A percentile compares a stretch with the other conserved stretches of the same genome.
Evolutionary conservation across 2,888 invertebrate genomes (phyloP).

Genomic region (Plebejus anna): DNA sequence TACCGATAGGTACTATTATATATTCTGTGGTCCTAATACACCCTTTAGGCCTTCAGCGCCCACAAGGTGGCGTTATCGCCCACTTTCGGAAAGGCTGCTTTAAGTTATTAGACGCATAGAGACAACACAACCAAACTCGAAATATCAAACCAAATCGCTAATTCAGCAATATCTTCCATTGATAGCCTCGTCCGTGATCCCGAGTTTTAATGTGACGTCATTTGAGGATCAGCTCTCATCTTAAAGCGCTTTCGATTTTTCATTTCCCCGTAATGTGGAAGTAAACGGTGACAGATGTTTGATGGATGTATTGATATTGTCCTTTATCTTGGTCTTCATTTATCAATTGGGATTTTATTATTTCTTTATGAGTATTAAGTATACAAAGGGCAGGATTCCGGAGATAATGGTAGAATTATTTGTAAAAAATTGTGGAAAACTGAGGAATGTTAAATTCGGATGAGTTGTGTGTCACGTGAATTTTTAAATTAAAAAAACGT

Average conservation of each 20-base stretch:
- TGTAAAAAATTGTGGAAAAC: too few relatives aligned
- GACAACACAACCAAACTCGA: not conserved
- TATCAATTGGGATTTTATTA: not conserved
- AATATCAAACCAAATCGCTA: not conserved
- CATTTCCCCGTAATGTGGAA: conserved; percentile 6
- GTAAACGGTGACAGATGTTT: conserved; percentile 18
- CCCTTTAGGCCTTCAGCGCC: too few relatives aligned
- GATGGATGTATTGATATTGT: conserved; percentile 20
- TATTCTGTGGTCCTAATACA: too few relatives aligned
- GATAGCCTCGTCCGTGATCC: conserved; percentile 2
- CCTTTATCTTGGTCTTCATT: not conserved
- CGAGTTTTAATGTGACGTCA: conserved; percentile 52
- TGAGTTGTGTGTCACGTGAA: too few relatives aligned
- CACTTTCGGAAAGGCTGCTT: too few relatives aligned
- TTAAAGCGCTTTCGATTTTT: conserved; percentile 21
- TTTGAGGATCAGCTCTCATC: conserved; percentile 20
- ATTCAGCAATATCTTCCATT: not conserved
- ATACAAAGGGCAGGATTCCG: not conserved
- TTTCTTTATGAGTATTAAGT: not conserved
- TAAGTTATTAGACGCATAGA: too few relatives aligned
- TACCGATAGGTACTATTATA: too few relatives aligned
- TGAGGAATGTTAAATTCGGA: too few relatives aligned
- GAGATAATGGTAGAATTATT: not conserved
- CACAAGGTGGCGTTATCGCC: too few relatives aligned
- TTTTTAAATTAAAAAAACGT: too few relatives aligned